phyloP scores from a whole-genome alignment of 1,140 invertebrate species.

The Calliopsis andreniformis region DNA sequence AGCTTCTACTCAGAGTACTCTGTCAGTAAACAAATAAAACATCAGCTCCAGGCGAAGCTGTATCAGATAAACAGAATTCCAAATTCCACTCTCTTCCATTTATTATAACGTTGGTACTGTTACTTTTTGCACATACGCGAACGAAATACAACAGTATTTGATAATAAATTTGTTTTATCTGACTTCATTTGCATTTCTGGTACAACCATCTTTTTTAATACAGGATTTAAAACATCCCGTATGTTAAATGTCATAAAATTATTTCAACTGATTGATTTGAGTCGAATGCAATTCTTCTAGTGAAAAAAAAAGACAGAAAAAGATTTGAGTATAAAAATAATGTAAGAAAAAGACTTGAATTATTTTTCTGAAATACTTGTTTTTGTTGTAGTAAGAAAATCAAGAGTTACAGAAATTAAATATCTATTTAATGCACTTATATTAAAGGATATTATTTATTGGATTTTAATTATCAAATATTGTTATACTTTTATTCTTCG shows the following conservation, averaged over 20 bases:
- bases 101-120: not conserved
- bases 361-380: no score
- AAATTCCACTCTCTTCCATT: constrained; percentile 6
- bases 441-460: no score
- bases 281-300: no score
- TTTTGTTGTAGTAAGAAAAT: no score
- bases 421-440: no score
- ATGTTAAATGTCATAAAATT: not conserved
- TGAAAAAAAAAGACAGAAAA: no score
- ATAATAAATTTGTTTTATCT: constrained; percentile 22
- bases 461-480: no score
- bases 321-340: no score
- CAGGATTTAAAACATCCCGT: not conserved
- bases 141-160: not conserved
- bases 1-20: not conserved
- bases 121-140: not conserved
- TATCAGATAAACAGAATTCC: constrained; percentile 29
- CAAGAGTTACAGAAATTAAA: no score
- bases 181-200: not conserved
- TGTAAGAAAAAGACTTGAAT: no score
- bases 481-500: no score
- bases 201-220: not conserved
- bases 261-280: no score
- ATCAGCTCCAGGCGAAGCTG: not conserved
- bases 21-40: constrained; percentile 22